Evolutionary conservation across 2,113 vertebrate genomes (phyloP).

Genomic region (Scortum barcoo): DNA sequence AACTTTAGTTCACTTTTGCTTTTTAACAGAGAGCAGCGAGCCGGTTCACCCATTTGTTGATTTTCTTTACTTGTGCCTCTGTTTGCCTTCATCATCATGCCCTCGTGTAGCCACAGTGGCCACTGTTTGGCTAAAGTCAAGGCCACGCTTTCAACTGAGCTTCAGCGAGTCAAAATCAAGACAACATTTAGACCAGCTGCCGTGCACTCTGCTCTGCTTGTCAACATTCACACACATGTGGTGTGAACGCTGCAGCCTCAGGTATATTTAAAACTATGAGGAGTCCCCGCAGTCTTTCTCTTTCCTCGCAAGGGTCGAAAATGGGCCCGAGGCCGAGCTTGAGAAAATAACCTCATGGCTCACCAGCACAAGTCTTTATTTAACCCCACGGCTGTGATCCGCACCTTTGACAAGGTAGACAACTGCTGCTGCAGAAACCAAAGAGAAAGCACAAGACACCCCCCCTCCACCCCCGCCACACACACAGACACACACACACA

Average conservation of each 20-base stretch:
- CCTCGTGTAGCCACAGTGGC: neutral
- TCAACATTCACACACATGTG: conserved; percentile 71
- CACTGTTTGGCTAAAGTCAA: neutral
- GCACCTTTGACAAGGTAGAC: conserved; percentile 28
- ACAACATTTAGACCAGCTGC: neutral
- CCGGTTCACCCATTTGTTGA: neutral
- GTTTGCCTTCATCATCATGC: neutral
- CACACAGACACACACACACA: no score
- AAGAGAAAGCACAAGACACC: conserved; percentile 4
- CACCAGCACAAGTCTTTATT: conserved; percentile 39
- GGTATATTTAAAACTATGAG: conserved; percentile 48
- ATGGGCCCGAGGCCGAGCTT: conserved; percentile 5
- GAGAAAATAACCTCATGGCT: conserved; percentile 49
- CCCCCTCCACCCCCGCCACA: neutral
- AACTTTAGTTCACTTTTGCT: neutral
- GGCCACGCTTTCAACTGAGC: neutral
- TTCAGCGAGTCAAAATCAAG: conserved; percentile 35
- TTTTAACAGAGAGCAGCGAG: neutral
- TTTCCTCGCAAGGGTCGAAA: neutral
- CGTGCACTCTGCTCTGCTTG: neutral
- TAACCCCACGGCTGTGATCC: conserved; percentile 28
- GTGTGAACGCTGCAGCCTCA: conserved; percentile 54
- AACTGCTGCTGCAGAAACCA: conserved; percentile 10
- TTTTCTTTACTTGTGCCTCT: neutral
- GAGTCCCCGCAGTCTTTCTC: conserved; percentile 25